Base-by-base conservation (phyloP, 2,888 invertebrate species). In the Gisinianus flammeolus region DNA sequence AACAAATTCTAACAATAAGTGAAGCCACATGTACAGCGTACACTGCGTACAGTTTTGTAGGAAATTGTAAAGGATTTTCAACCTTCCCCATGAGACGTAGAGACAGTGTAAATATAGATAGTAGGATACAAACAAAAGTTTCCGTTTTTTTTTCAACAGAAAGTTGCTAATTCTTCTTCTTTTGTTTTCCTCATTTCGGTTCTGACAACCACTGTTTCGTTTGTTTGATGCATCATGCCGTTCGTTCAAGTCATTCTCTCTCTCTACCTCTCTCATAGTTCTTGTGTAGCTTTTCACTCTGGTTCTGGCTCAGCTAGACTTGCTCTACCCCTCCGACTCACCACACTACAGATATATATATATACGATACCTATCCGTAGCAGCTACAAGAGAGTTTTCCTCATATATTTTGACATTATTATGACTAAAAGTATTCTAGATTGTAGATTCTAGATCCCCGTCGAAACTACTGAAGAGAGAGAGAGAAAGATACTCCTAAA, bases 141-240 rank as follows among this genome's bases (percentile, higher is more conserved):
- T 44, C 19, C 44, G 12, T 44, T 44, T 26, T 62, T 62, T 58
- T 58, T 58, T 58, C n/a, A n/a, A n/a, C 26, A 62, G 26, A 62
- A 62, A 62, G 62, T 62, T 62, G 62, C 62, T 62, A 62, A 62
- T 62, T 62, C 62, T 62, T 62, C 26, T 62, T 26, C 62, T 26
- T 62, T 62, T 62, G 26, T 62, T 62, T 62, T 3, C 26, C 26
- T 44, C 44, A 44, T 62, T 26, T 62, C 28, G n/a, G 2, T 62
- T 62, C 26, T 28, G 62, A 26, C 62, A 62, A 58, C 56, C 56
- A 58, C 56, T 58, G 22, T 58, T 58, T 24, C 56, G 22, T 58
- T 58, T 44, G 44, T 58, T 58, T 62, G 62, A 62, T 28, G 62
- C 16, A n/a, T 24, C 58, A 6, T n/a, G 22, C 58, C 22, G 26